Evolutionary conservation across 2,113 vertebrate species (phyloP), one percentile per base, ranked within the genome.

Genomic region (Phalacrocorax aristotelis): DNA sequence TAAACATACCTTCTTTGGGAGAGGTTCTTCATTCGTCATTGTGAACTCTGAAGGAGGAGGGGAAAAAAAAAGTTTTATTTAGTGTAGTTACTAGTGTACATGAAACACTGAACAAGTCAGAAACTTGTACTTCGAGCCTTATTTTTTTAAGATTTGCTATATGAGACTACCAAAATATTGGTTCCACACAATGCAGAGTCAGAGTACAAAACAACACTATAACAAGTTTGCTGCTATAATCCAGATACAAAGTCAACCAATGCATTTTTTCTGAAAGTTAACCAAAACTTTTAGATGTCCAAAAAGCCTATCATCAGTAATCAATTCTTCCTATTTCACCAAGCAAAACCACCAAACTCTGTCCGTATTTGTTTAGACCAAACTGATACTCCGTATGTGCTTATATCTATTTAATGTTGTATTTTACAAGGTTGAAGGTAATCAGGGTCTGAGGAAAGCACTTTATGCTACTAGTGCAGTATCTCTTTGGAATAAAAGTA

Each of bases 11-110:
- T 99, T 99, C 98, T 99, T 99, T 74, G 99, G 99, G 60, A 99
- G 99, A 98, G 99, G 99, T 98, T 99, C 99, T 98, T 99, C 99
- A 98, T 99, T 99, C 96, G 99, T 99, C 99, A 99, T 99, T 93
- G 98, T 99, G 98, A 98, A 97, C 91, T 98, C 98, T 99, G 92
- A 97, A 96, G 40, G 13, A 75, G 46, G 5, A 38, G 65, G 13
- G 15, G 69, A 58, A 11, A 36, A 36, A 74, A 34, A 6, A 42
- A 93, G 64, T 17, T 93, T 42, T 57, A 95, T 82, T 97, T 94
- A 95, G 52, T 17, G 14, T 3, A 87, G n/a, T n/a, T 96, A 88
- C 15, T 78, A 48, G 11, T 7, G 22, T 36, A 78, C 13, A 19
- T 0, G 1, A 40, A 84, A 82, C 20, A 60, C 14, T 44, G 13